Percentiles rank a stretch among this genome's conserved stretches.
phyloP scores from a whole-genome alignment of 2,888 invertebrate species.

The Meloe dianella region DNA sequence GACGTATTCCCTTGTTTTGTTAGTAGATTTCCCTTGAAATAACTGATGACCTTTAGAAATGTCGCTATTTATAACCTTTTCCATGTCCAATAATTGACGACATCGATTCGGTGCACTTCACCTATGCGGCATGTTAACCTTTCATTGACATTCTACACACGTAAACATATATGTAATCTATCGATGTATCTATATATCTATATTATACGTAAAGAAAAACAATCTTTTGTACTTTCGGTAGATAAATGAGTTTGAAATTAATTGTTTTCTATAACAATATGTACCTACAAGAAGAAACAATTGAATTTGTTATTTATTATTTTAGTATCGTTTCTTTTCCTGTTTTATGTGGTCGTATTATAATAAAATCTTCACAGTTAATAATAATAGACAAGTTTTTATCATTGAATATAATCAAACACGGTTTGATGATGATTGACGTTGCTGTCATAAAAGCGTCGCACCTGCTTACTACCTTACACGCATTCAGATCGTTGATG shows the following conservation, averaged over 20 bases:
- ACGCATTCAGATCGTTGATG: conserved; percentile 32
- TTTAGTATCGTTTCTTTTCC: not conserved
- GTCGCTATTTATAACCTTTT: conserved; percentile 47
- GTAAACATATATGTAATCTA: conserved; percentile 23
- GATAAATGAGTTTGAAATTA: not conserved
- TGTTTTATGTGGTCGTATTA: conserved; percentile 8
- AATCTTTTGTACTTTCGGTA: not conserved
- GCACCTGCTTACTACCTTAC: conserved; percentile 35
- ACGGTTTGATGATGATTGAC: conserved; percentile 38
- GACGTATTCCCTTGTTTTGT: conserved; percentile 20
- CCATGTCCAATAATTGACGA: conserved; percentile 43
- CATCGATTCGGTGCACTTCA: conserved; percentile 42
- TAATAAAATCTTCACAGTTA: conserved; percentile 15
- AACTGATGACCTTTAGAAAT: conserved; percentile 44
- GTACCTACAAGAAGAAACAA: too few relatives aligned
- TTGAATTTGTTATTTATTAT: conserved; percentile 5
- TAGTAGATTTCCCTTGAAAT: conserved; percentile 23
- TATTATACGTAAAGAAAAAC: not conserved
- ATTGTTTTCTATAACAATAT: not conserved
- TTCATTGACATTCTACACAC: conserved; percentile 46
- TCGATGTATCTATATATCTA: too few relatives aligned
- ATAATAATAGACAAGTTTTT: conserved; percentile 29
- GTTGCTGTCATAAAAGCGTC: conserved; percentile 34
- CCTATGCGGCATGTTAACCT: conserved; percentile 48
- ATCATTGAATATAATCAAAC: conserved; percentile 34